phyloP scores from a whole-genome alignment of 1,140 invertebrate species.

The Paramacrobiotus metropolitanus region DNA sequence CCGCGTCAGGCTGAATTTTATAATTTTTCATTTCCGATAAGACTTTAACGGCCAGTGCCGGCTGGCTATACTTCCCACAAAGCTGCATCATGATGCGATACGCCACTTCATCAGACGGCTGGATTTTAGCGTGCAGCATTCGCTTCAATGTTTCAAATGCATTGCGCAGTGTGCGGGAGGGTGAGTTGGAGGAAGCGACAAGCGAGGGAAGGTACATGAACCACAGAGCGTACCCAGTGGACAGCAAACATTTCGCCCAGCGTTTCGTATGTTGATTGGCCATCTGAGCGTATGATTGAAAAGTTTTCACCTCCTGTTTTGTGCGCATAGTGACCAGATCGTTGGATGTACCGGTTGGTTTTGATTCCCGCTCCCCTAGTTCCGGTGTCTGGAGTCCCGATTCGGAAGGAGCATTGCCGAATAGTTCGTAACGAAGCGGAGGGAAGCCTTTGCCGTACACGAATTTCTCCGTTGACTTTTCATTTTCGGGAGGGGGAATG shows the following conservation, averaged over 20 bases:
- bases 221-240: slow-evolving; percentile 53
- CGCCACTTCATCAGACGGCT: slow-evolving; percentile 79
- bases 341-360: background rate
- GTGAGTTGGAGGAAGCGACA: slow-evolving; percentile 27
- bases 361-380: too few relatives aligned
- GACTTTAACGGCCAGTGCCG: slow-evolving; percentile 76
- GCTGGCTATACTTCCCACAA: slow-evolving; percentile 77
- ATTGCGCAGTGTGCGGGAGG: slow-evolving; percentile 40
- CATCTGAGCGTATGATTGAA: slow-evolving; percentile 43
- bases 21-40: slow-evolving; percentile 83
- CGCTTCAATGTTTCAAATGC: slow-evolving; percentile 64
- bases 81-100: slow-evolving; percentile 96
- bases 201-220: slow-evolving; percentile 75
- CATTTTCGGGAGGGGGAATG: slow-evolving; percentile 72
- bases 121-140: slow-evolving; percentile 51
- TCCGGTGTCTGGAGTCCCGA: too few relatives aligned
- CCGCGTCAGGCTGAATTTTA: slow-evolving; percentile 79
- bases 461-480: slow-evolving; percentile 17
- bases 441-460: slow-evolving; percentile 15
- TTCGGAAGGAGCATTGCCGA: slow-evolving; percentile 17
- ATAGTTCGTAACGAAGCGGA: slow-evolving; percentile 14
- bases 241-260: slow-evolving; percentile 56
- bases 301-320: slow-evolving; percentile 75
- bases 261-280: slow-evolving; percentile 47
- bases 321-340: slow-evolving; percentile 19